Base-by-base conservation (phyloP, 2,113 vertebrate genomes). In the Heterochromis multidens region DNA sequence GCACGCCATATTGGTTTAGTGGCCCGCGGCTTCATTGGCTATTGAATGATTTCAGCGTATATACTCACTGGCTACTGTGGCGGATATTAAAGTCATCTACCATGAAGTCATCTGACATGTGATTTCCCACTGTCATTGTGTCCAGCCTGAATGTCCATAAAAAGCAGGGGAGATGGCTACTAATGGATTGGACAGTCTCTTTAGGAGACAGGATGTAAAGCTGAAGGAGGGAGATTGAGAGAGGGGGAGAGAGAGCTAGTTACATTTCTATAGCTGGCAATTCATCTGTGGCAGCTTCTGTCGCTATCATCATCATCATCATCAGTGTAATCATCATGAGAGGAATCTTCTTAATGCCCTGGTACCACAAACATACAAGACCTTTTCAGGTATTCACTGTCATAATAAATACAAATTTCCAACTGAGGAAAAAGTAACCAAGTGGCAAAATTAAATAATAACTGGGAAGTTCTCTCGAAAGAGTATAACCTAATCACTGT, bases 51-150 rank as follows among this genome's bases (percentile, higher is more conserved):
- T 94, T 90, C 82, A 90, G 92, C 67, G 79, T 89, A 89, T 87
- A 87, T 92, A 87, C 86, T 95, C 77, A 74, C 89, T 92, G 89
- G 92, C 92, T 88, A 92, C 87, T 85, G 92, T 79, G 83, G 90
- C 85, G 91, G 93, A 95, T 95, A 95, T 96, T 95, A 96, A 96
- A 96, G 93, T 91, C 91, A 96, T 96, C 91, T 86, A 93, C 85
- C 95, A 94, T 94, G 93, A 95, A 92, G 84, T 89, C 80, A 59
- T 92, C 88, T 87, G 92, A 94, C 91, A 88, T 93, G 92, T 90
- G 93, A 93, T 91, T 93, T 93, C 91, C 91, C 86, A 58, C 82
- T 72, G 70, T 89, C 86, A 87, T 91, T 87, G 88, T 93, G 84
- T 94, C 91, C 85, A 43, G 67, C 76, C 54, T 74, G 86, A 80